A percentile compares a stretch with the other conserved stretches of the same genome.
Evolutionary conservation across 2,888 invertebrate genomes (phyloP).

Genomic region (Clostera curtula): DNA sequence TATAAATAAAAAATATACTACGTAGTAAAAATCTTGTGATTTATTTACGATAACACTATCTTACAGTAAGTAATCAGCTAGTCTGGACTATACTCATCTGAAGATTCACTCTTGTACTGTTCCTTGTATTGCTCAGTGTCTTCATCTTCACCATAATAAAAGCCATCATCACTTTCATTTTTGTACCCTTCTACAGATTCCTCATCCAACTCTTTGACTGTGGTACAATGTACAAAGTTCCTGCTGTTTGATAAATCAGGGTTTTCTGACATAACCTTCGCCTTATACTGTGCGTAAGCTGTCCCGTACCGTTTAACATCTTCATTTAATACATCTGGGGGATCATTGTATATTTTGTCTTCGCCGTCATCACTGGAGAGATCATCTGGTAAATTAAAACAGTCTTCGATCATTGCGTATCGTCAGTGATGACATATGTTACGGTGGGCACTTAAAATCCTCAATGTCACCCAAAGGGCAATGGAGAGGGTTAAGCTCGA

Average conservation of each 20-base stretch:
- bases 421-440: too few species aligned
- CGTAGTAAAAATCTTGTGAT: too few species aligned
- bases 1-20: too few species aligned
- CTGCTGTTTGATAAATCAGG: constrained; percentile 25
- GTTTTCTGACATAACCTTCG: constrained; percentile 49
- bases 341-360: constrained; percentile 55
- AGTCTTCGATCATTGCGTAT: too few species aligned
- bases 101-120: constrained; percentile 40
- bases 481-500: too few species aligned
- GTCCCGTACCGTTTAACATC: constrained; percentile 78
- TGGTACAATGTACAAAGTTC: constrained; percentile 36
- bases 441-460: too few species aligned
- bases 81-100: constrained; percentile 40
- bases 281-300: constrained; percentile 80
- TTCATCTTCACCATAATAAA: constrained; percentile 62
- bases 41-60: too few species aligned
- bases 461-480: too few species aligned
- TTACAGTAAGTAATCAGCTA: constrained; percentile 12
- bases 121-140: constrained; percentile 46
- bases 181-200: constrained; percentile 42
- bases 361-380: constrained; percentile 66
- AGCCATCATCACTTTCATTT: constrained; percentile 59
- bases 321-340: constrained; percentile 43
- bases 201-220: constrained; percentile 34
- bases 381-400: too few species aligned